Evolutionary conservation across 2,113 vertebrate genomes (phyloP).

Genomic region (Callocephalon fimbriatum): DNA sequence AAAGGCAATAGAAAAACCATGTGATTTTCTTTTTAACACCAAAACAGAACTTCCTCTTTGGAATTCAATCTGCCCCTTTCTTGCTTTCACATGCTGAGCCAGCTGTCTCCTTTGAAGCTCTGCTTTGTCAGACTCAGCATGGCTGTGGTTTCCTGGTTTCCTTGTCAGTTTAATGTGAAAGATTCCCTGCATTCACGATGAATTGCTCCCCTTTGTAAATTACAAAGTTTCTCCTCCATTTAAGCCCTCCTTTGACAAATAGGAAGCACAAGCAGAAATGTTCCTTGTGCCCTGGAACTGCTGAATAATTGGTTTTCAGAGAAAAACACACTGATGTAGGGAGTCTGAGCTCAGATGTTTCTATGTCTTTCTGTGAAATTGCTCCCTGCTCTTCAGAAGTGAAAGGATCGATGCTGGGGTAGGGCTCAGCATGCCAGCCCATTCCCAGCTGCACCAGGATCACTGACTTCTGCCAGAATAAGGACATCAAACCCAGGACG

Average conservation of each 20-base stretch:
- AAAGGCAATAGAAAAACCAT: not conserved
- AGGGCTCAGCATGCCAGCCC: not conserved
- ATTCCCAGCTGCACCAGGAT: accelerated
- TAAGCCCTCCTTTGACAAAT: not conserved
- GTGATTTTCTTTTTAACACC: not conserved
- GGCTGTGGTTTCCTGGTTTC: not conserved
- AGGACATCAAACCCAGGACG: not conserved
- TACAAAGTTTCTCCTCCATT: not conserved
- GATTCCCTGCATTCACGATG: not conserved
- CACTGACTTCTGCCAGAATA: not conserved
- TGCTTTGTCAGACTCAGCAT: not conserved
- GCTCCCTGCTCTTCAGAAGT: not conserved
- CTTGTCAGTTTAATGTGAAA: not conserved
- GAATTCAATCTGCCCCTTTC: not conserved
- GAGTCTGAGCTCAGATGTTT: not conserved
- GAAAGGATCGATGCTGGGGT: accelerated
- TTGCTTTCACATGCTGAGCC: not conserved
- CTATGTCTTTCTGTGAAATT: not conserved
- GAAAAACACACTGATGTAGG: not conserved
- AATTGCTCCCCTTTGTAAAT: slow-evolving; percentile 5
- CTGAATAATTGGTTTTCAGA: slow-evolving; percentile 2
- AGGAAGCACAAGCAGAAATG: not conserved
- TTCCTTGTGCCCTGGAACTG: not conserved
- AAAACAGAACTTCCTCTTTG: not conserved
- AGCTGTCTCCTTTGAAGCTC: slow-evolving; percentile 23